These are phyloP conservation scores for Beris chalybata DNA, from an alignment of 2,888 invertebrate species.

Conservation along the genomic window DNA sequence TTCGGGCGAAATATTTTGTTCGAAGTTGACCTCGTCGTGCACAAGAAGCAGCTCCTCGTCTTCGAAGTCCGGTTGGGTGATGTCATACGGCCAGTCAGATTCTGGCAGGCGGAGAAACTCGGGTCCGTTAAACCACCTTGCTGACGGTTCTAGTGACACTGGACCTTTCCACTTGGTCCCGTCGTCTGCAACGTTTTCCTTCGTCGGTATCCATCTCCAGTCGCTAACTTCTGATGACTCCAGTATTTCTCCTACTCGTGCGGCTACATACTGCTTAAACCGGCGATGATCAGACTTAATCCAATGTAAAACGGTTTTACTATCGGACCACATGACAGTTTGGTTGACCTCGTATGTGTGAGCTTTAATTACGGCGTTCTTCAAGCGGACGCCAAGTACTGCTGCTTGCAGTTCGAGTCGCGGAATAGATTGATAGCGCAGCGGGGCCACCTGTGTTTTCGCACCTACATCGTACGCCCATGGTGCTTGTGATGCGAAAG, in stretches of 20 bases:
- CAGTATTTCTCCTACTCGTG: too few species aligned
- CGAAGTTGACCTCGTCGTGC: background rate
- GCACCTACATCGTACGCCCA: background rate
- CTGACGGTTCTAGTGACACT: background rate
- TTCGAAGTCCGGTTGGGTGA: background rate
- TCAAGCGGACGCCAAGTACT: constrained; percentile 3
- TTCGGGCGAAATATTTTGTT: background rate
- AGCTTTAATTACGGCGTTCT: too few species aligned
- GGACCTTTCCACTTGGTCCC: constrained; percentile 36
- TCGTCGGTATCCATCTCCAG: constrained; percentile 34
- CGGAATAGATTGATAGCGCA: constrained; percentile 21
- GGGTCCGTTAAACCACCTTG: constrained; percentile 31
- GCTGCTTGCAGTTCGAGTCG: constrained; percentile 29
- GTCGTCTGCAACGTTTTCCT: constrained; percentile 33
- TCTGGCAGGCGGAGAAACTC: constrained; percentile 1
- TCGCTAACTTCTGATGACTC: constrained; percentile 30
- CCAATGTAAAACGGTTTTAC: too few species aligned
- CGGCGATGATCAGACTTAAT: too few species aligned
- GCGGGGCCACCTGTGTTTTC: constrained; percentile 18
- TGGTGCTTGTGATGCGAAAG: background rate
- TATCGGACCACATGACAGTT: too few species aligned
- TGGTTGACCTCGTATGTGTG: too few species aligned
- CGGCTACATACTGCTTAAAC: too few species aligned
- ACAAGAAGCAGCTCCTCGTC: too few species aligned
- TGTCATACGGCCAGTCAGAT: background rate